phyloP scores from a whole-genome alignment of 92 coral and sea anemone species.

The Desmophyllum pertusum region DNA sequence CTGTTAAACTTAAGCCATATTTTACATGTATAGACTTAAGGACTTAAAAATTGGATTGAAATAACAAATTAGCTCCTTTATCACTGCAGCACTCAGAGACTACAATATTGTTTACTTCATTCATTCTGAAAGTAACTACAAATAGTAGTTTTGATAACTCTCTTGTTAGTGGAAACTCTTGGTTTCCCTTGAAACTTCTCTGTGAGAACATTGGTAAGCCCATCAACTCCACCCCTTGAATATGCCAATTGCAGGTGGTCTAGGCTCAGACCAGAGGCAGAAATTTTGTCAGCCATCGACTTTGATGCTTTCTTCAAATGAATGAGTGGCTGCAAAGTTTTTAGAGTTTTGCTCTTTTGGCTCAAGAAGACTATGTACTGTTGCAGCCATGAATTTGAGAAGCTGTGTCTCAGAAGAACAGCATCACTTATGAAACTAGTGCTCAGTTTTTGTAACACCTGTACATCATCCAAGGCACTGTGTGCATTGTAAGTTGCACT shows the following conservation, averaged over 20 bases:
- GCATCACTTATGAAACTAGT: conserved; percentile 38
- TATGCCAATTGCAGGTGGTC: conserved; percentile 56
- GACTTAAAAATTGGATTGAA: neutral
- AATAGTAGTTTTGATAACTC: conserved; percentile 36
- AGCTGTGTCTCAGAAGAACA: conserved; percentile 56
- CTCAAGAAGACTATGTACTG: conserved; percentile 13
- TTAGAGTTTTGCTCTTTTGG: conserved; percentile 29
- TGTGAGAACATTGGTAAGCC: conserved; percentile 38
- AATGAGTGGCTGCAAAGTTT: conserved; percentile 45
- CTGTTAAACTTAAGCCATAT: neutral
- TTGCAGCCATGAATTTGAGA: conserved; percentile 43
- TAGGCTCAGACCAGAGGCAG: conserved; percentile 54
- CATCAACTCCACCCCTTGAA: conserved; percentile 57
- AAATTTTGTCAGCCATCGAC: conserved; percentile 58
- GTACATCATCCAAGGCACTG: conserved; percentile 63
- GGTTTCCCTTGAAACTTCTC: conserved; percentile 54
- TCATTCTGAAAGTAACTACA: conserved; percentile 51
- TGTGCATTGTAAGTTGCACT: conserved; percentile 56
- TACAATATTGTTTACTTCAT: neutral
- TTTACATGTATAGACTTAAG: neutral
- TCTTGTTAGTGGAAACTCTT: conserved; percentile 63
- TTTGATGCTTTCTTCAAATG: conserved; percentile 36
- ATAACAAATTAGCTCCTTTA: neutral
- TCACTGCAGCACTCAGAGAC: neutral
- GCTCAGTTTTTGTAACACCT: conserved; percentile 32